A percentile compares a stretch with the other conserved stretches of the same genome.
phyloP scores from a whole-genome alignment of 2,113 vertebrate species.

The Mobula hypostoma region DNA sequence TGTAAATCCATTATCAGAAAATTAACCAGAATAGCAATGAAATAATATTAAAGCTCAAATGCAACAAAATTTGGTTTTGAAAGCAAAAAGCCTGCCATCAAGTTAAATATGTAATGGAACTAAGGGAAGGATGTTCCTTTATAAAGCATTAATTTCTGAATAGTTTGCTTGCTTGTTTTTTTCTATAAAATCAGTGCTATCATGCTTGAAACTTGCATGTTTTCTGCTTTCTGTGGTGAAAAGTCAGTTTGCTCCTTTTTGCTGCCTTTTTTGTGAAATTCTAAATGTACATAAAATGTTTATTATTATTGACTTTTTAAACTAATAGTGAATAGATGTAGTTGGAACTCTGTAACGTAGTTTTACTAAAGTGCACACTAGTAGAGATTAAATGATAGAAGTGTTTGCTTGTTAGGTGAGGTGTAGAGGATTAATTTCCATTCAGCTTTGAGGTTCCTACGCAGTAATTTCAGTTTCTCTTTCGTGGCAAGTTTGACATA shows the following conservation, averaged over 20 bases:
- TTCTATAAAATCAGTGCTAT: not conserved
- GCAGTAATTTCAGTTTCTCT: constrained; percentile 54
- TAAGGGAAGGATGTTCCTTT: constrained; percentile 14
- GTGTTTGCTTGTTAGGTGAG: constrained; percentile 66
- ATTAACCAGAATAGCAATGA: constrained; percentile 11
- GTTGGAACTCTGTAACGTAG: constrained; percentile 67
- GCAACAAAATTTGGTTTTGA: constrained; percentile 16
- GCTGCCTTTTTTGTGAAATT: constrained; percentile 57
- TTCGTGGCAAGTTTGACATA: constrained; percentile 23
- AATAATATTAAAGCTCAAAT: not conserved
- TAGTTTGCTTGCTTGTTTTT: constrained; percentile 29
- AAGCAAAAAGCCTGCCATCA: constrained; percentile 5
- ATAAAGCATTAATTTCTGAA: constrained; percentile 3
- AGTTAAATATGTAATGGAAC: constrained; percentile 31
- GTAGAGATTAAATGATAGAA: constrained; percentile 71
- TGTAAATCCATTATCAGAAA: not conserved
- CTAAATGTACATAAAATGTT: constrained; percentile 69
- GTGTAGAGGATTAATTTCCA: constrained; percentile 70
- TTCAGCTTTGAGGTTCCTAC: constrained; percentile 57
- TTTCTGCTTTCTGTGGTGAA: constrained; percentile 44
- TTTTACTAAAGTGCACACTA: constrained; percentile 47
- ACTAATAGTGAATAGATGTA: constrained; percentile 64
- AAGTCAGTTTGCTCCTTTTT: constrained; percentile 39
- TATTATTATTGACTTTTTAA: constrained; percentile 64
- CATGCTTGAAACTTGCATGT: constrained; percentile 52